Percentiles rank a stretch among this genome's conserved stretches.
Conservation (phyloP, 2,113 vertebrate species). For the Panurus biarmicus region DNA sequence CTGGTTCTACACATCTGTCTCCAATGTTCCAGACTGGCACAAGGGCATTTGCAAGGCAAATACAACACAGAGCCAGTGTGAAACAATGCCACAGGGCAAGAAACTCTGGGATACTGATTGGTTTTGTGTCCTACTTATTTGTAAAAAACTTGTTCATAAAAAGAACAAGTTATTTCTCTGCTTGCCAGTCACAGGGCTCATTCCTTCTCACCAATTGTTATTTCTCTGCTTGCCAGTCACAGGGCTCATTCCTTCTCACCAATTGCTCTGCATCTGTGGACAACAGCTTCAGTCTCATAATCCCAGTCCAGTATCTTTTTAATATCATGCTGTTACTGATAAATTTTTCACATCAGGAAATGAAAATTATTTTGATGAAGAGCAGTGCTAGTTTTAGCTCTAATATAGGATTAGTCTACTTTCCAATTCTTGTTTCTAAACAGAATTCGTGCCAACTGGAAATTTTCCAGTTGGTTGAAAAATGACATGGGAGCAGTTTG, state of each 20-base stretch:
- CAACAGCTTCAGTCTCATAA: background rate
- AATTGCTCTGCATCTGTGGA: background rate
- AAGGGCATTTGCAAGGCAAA: background rate
- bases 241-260: background rate
- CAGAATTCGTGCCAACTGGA: slow-evolving; percentile 33
- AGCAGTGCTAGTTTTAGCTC: slow-evolving; percentile 25
- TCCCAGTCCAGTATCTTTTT: background rate
- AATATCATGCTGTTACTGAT: slow-evolving; percentile 11
- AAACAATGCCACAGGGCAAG: background rate
- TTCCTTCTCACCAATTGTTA: background rate
- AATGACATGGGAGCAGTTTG: slow-evolving; percentile 1
- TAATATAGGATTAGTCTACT: slow-evolving; percentile 57
- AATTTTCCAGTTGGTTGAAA: slow-evolving; percentile 27
- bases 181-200: background rate
- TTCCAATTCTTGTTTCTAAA: slow-evolving; percentile 40
- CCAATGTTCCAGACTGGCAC: background rate
- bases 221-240: background rate
- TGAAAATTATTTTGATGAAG: slow-evolving; percentile 17
- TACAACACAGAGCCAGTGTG: background rate
- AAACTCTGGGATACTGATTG: background rate
- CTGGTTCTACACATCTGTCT: rapidly evolving
- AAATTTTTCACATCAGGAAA: slow-evolving; percentile 35
- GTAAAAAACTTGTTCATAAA: background rate
- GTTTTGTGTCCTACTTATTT: background rate
- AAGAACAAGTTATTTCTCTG: background rate